A percentile compares a stretch with the other conserved stretches of the same genome.
These are phyloP conservation scores for Sebastes matsubarae DNA, from an alignment of 2,797 vertebrate genomes.

Conservation along the genomic window DNA sequence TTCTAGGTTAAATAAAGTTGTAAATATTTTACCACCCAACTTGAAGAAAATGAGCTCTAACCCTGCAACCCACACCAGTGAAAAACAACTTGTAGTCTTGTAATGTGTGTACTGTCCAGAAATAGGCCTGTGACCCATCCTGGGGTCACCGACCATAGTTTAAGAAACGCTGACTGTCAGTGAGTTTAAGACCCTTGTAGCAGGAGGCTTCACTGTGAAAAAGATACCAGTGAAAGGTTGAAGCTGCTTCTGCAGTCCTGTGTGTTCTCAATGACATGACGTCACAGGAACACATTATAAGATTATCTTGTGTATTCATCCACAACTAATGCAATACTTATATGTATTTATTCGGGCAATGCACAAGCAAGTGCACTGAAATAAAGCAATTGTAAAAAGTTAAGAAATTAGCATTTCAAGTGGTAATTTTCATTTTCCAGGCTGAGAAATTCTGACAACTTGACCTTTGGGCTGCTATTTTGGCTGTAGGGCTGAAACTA, in stretches of 20 bases:
- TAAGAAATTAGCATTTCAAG: background rate
- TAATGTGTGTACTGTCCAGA: conserved; percentile 39
- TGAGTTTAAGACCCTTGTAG: conserved; percentile 28
- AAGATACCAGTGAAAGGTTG: background rate
- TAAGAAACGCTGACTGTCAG: conserved; percentile 54
- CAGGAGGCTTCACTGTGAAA: conserved; percentile 4
- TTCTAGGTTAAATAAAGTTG: conserved; percentile 6
- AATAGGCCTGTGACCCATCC: conserved; percentile 47
- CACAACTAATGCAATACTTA: background rate
- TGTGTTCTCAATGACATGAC: background rate
- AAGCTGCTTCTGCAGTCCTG: background rate
- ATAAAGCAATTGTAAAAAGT: background rate
- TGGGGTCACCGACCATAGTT: conserved; percentile 41
- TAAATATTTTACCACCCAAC: conserved; percentile 13
- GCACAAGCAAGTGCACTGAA: background rate
- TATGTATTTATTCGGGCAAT: background rate
- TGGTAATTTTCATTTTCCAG: background rate
- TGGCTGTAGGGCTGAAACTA: background rate
- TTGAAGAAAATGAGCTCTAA: background rate
- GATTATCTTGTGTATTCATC: background rate
- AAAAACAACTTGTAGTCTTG: conserved; percentile 22
- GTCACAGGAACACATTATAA: background rate
- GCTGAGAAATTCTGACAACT: background rate
- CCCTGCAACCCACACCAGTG: background rate
- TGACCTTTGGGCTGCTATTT: background rate